These are phyloP conservation scores for Muntiacus muntjak DNA, from an alignment of 2,113 vertebrate genomes.

Conservation along the genomic window DNA sequence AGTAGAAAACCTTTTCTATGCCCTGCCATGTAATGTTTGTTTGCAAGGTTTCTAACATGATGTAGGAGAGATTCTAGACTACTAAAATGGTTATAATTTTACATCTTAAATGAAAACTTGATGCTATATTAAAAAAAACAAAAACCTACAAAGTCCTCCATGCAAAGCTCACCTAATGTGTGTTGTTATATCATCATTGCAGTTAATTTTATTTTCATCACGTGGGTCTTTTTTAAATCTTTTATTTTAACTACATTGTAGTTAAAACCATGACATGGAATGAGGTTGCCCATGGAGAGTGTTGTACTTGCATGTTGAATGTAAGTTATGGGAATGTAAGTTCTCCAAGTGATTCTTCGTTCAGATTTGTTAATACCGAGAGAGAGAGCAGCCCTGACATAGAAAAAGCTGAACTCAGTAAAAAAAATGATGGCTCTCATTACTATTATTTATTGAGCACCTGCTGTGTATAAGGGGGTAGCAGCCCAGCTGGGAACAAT, in stretches of 20 bases:
- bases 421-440: not conserved
- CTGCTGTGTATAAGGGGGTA: not conserved
- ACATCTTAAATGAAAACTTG: not conserved
- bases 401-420: not conserved
- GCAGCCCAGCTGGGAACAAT: not conserved
- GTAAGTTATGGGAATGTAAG: not conserved
- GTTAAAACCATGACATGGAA: not conserved
- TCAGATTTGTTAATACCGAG: not conserved
- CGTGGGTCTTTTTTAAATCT: not conserved
- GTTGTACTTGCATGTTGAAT: not conserved
- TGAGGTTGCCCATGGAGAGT: not conserved
- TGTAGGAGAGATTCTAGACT: not conserved
- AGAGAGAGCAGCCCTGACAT: not conserved
- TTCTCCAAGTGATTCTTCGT: not conserved
- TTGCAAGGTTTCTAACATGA: slow-evolving; percentile 1
- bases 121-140: not conserved
- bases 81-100: slow-evolving; percentile 29
- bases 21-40: not conserved
- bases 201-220: slow-evolving; percentile 16
- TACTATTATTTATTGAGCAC: not conserved
- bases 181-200: not conserved
- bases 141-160: not conserved
- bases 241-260: not conserved
- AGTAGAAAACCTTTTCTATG: not conserved
- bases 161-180: not conserved